These are phyloP conservation scores for Cephalotes varians DNA, from an alignment of 2,888 invertebrate genomes.

Conservation along the genomic window DNA sequence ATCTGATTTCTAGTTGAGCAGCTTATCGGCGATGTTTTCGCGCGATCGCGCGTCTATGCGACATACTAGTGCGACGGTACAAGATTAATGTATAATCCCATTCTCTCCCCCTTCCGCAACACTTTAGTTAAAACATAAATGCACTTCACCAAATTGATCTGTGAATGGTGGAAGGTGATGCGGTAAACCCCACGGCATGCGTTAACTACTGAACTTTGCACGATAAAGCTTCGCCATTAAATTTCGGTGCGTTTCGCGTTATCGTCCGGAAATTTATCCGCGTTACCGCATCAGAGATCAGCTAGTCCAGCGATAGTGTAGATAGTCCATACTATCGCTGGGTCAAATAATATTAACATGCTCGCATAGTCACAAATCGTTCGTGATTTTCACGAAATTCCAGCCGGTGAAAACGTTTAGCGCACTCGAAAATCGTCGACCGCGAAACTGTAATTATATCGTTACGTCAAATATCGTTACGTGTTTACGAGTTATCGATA, in stretches of 20 bases:
- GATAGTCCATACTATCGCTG: slow-evolving; percentile 9
- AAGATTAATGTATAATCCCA: slow-evolving; percentile 40
- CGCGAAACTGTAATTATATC: slow-evolving; percentile 18
- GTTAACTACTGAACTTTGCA: slow-evolving; percentile 49
- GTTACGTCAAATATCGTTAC: slow-evolving; percentile 1
- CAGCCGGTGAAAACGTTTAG: neutral
- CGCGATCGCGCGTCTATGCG: slow-evolving; percentile 64
- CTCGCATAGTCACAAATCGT: slow-evolving; percentile 33
- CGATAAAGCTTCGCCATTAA: slow-evolving; percentile 51
- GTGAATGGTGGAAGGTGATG: slow-evolving; percentile 37
- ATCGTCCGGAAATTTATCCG: slow-evolving; percentile 50
- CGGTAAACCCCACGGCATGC: slow-evolving; percentile 16
- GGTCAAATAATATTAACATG: slow-evolving; percentile 45
- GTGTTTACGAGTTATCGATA: neutral
- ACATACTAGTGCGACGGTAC: slow-evolving; percentile 31
- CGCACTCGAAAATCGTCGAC: slow-evolving; percentile 10
- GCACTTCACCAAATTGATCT: slow-evolving; percentile 38
- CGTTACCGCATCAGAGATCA: slow-evolving; percentile 51
- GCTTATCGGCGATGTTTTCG: slow-evolving; percentile 69
- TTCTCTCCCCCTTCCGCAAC: neutral
- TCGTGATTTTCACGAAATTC: slow-evolving; percentile 33
- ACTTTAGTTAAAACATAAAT: slow-evolving; percentile 48
- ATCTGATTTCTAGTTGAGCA: slow-evolving; percentile 72
- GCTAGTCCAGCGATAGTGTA: slow-evolving; percentile 3
- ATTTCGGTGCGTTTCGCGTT: slow-evolving; percentile 40